Evolutionary conservation across 2,113 vertebrate species (phyloP), one percentile per base, ranked within the genome.

Genomic region (Laticauda colubrina): DNA sequence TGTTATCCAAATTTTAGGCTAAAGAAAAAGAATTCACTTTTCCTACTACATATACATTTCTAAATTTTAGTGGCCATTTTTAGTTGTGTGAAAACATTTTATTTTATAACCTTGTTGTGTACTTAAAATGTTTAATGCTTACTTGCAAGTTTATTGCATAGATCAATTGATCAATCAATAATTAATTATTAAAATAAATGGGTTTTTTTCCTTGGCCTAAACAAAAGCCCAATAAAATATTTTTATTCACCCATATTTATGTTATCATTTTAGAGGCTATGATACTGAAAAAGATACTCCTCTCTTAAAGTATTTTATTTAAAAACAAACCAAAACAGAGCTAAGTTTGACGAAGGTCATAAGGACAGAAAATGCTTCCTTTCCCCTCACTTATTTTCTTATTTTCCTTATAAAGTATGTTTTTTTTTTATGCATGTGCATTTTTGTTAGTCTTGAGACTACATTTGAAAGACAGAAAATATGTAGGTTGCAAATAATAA

Each of bases 401-500:
- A 81, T 81, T 81, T 81, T 21, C 15, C 34, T 81, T 39, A 21
- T 81, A 43, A 81, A 43, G 43, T 81, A 34, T 43, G 18, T 8
- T 21, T 10, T 81, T 75, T 34, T 81, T 75, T 39, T 39, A 18
- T 81, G 34, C 8, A 21, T 81, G 34, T 81, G 75, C 39, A 81
- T 81, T 43, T 18, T 81, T 81, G 75, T 43, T 81, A 21, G 18
- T 43, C 34, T 81, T 81, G 75, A 20, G 93, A 45, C 7, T 1
- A 86, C 51, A 24, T 59, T 56, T 81, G 6, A 85, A 88, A 88
- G 54, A 26, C 88, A 59, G 81, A 93, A 94, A 43, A 61, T 92
- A 81, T 93, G 3, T 92, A 88, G 12, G 93, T 92, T 89, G 1
- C 48, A 39, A 64, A 94, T 90, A 93, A 92, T 90, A 91, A n/a